A percentile compares a stretch with the other conserved stretches of the same genome.
Conservation (phyloP, 2,888 invertebrate species). For the Epistrophe grossulariae region DNA sequence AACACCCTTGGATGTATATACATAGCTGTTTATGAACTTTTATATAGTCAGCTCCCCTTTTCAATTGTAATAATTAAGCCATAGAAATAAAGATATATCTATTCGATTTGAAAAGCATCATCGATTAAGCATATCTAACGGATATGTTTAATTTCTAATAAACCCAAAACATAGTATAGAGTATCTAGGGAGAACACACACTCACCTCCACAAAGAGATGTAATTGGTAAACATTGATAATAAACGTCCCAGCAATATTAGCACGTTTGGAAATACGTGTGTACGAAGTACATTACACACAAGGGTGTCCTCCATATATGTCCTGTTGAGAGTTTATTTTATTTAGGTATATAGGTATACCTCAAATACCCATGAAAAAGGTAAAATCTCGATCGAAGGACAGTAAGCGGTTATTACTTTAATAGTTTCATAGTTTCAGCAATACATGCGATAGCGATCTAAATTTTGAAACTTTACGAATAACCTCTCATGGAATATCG, state of each 20-base stretch:
- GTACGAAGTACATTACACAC: neutral
- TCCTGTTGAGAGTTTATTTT: conserved; percentile 7
- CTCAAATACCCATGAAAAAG: conserved; percentile 46
- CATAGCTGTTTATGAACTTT: neutral
- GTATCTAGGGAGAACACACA: neutral
- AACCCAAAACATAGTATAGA: conserved; percentile 29
- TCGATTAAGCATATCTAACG: conserved; percentile 61
- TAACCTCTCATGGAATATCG: conserved; percentile 45
- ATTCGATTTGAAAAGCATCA: conserved; percentile 52
- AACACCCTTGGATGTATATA: conserved; percentile 16
- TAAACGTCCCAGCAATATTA: conserved; percentile 67
- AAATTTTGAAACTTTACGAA: conserved; percentile 61
- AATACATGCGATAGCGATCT: conserved; percentile 62
- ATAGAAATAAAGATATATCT: conserved; percentile 44
- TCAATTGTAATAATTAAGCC: conserved; percentile 62
- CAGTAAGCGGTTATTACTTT: conserved; percentile 70
- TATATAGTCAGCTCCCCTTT: conserved; percentile 26
- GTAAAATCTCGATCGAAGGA: conserved; percentile 60
- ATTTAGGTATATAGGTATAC: neutral
- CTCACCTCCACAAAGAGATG: conserved; percentile 45
- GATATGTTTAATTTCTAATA: conserved; percentile 65
- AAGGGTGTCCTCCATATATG: conserved; percentile 14
- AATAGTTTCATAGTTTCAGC: conserved; percentile 62
- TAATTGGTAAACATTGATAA: conserved; percentile 71
- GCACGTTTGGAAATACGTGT: conserved; percentile 49